phyloP scores from a whole-genome alignment of 2,888 invertebrate genomes.

The Sericinus montela region DNA sequence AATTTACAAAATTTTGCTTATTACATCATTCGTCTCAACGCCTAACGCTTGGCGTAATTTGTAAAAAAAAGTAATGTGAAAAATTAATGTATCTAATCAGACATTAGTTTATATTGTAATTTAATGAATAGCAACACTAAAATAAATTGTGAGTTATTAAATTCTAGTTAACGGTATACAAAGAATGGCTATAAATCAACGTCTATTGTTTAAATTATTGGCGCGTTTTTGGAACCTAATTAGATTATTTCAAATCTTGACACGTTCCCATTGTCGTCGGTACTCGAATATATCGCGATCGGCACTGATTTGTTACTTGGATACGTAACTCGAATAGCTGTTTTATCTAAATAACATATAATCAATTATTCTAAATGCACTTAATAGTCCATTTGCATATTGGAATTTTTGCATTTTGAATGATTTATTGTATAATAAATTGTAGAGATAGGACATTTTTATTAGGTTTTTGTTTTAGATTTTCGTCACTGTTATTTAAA shows the following conservation, averaged over 20 bases:
- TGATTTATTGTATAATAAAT: no score
- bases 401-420: no score
- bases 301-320: constrained; percentile 7
- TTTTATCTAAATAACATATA: constrained; percentile 9
- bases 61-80: no score
- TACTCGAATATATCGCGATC: constrained; percentile 12
- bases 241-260: constrained; percentile 20
- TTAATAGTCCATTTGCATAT: not conserved
- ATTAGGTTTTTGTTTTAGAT: no score
- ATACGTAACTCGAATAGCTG: constrained; percentile 7
- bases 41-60: no score
- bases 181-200: constrained; percentile 21
- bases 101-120: constrained; percentile 24
- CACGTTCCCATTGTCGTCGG: constrained; percentile 22
- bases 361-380: constrained; percentile 12
- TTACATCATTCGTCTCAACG: no score
- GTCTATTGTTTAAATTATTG: constrained; percentile 14
- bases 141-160: constrained; percentile 29
- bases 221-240: constrained; percentile 16
- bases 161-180: constrained; percentile 12
- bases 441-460: no score
- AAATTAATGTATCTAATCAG: no score
- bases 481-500: no score
- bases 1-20: no score
- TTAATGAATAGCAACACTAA: constrained; percentile 30